Conservation (phyloP, 2,888 invertebrate species). For the Cosmia pyralina region DNA sequence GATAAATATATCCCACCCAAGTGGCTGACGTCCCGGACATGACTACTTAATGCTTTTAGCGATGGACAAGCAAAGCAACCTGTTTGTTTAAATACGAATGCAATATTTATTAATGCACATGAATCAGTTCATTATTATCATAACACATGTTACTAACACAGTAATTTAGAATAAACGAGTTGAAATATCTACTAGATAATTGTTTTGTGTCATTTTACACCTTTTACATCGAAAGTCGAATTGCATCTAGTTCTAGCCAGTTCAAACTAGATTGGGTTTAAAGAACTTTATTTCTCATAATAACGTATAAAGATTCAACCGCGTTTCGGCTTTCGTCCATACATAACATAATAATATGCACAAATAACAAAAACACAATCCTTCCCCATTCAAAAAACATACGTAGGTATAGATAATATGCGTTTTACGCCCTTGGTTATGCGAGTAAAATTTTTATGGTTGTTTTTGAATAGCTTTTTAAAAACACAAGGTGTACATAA, state of each 20-base stretch:
- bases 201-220: background rate
- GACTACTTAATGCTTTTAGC: slow-evolving; percentile 63
- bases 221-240: background rate
- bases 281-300: too few species aligned
- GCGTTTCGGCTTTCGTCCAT: background rate
- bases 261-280: too few species aligned
- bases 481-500: slow-evolving; percentile 63
- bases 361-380: slow-evolving; percentile 18
- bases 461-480: slow-evolving; percentile 66
- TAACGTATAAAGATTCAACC: too few species aligned
- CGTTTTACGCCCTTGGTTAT: slow-evolving; percentile 42
- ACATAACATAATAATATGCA: slow-evolving; percentile 35
- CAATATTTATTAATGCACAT: slow-evolving; percentile 40
- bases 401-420: slow-evolving; percentile 23
- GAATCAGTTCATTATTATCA: slow-evolving; percentile 28
- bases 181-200: background rate
- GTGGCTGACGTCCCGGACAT: slow-evolving; percentile 53
- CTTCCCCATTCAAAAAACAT: slow-evolving; percentile 39
- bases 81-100: slow-evolving; percentile 19
- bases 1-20: slow-evolving; percentile 55
- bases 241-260: background rate
- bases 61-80: slow-evolving; percentile 42
- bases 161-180: slow-evolving; percentile 7
- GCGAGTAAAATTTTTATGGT: slow-evolving; percentile 58
- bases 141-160: slow-evolving; percentile 1